Evolutionary conservation across 2,888 invertebrate species (phyloP), one percentile per base, ranked within the genome.

Genomic region (Pyralis farinalis): DNA sequence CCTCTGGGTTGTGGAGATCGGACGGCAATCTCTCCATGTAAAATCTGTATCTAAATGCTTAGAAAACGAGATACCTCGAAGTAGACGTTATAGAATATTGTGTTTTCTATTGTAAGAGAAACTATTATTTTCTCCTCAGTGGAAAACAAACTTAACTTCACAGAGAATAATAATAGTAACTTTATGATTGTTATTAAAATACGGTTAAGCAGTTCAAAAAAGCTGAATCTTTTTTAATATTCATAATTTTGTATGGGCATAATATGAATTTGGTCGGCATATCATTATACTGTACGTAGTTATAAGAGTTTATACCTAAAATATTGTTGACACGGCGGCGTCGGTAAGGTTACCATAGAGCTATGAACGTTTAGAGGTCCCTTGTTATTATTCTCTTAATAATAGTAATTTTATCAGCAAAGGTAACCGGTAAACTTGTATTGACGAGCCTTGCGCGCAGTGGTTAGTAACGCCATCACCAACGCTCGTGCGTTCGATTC

Each of bases 121-220:
- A n/a, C n/a, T 25, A n/a, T 1, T 25, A 25, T 25, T 8, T 34
- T 1, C 7, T 34, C 34, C 12, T 10, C 31, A 38, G 12, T 33
- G 30, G 11, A 25, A 9, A 31, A 27, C 31, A 25, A 1, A 0
- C 32, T 34, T 35, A 41, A 47, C 40, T 36, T 35, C 34, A 56
- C 53, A 63, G 69, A 70, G 53, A 55, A 63, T 56, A 53, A 68
- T 53, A 58, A 64, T 65, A 47, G 52, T 51, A 47, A 56, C 49
- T 59, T 71, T 50, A 68, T 60, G 55, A 70, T 68, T 62, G 59
- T 68, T 68, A 79, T 79, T 80, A 80, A 71, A 71, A 72, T 59
- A 59, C 53, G 69, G 60, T 53, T 61, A 63, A 63, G 16, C 16
- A 16, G 54, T 50, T 58, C 48, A 57, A 64, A 61, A 60, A 52